These are phyloP conservation scores for Dasypolia templi DNA, from an alignment of 2,888 invertebrate genomes.

Conservation along the genomic window DNA sequence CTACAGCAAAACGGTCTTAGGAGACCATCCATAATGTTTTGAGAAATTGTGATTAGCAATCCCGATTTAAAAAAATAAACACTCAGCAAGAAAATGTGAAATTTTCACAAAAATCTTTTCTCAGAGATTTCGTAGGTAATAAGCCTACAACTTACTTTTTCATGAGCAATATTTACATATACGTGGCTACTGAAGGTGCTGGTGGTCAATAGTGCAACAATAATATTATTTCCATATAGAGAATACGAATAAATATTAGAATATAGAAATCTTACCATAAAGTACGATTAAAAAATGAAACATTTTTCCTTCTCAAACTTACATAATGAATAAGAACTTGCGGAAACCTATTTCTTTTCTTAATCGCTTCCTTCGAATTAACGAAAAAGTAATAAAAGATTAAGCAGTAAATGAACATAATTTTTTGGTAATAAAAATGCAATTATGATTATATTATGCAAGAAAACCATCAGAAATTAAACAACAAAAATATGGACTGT, in stretches of 20 bases:
- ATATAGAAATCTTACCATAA: conserved; percentile 41
- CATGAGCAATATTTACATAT: no score
- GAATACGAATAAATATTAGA: neutral
- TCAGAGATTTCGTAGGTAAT: no score
- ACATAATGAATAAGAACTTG: conserved; percentile 9
- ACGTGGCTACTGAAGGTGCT: no score
- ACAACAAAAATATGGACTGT: neutral
- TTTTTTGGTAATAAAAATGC: conserved; percentile 18
- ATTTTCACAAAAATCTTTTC: no score
- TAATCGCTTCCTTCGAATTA: conserved; percentile 21
- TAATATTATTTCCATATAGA: neutral
- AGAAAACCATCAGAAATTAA: neutral
- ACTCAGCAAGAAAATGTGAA: no score
- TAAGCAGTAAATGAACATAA: conserved; percentile 9
- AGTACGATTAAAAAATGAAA: conserved; percentile 30
- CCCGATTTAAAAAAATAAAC: no score
- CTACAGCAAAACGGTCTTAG: no score
- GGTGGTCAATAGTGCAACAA: neutral
- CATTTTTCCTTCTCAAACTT: conserved; percentile 42
- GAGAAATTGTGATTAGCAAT: no score
- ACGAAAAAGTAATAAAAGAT: conserved; percentile 5
- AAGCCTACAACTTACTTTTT: no score
- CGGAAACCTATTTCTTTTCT: neutral
- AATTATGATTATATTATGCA: conserved; percentile 25
- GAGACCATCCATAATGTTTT: no score